Evolutionary conservation across 1,140 invertebrate species (phyloP), one percentile per base, ranked within the genome.

Genomic region (Pseudomyrmex cubaensis): DNA sequence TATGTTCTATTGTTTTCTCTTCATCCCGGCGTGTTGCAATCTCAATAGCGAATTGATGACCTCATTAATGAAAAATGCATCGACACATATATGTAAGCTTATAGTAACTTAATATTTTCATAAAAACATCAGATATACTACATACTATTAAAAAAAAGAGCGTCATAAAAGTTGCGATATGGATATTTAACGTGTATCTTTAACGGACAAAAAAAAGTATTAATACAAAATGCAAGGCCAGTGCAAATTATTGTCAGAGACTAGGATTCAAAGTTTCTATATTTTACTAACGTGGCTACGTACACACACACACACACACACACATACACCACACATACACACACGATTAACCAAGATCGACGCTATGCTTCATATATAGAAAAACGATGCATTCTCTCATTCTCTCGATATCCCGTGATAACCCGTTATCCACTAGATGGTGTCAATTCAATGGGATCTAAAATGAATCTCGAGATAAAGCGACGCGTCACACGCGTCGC

Each of bases 201-300:
- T 74, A 12, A 62, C 44, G 22, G 44, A 76, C 5, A 70, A 3
- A 50, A n/a, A 12, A 1, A 12, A 59, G 15, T n/a, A n/a, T 10
- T 46, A 82, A 56, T 4, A 20, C 35, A 67, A 73, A 50, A 56
- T 86, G 63, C 54, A 76, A 59, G 61, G 62, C 61, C 73, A 48
- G 67, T 82, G 78, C 74, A 67, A 69, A 77, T 76, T 73, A 83
- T 83, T 48, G 25, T 82, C 66, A 61, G 73, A 17, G 17, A 73
- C 70, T 48, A 57, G 20, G 13, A 84, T 15, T 73, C 20, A 77
- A 54, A 73, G 62, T 87, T 78, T 84, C 85, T 87, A 87, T 75
- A 86, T 87, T 87, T 87, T 87, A 82, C 44, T 59, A 82, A 82
- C 70, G 74, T 76, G 85, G 48, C 80, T 84, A 52, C 46, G 46